These are phyloP conservation scores for Scaptomyza flava DNA, from an alignment of 2,888 invertebrate genomes.

Conservation along the genomic window DNA sequence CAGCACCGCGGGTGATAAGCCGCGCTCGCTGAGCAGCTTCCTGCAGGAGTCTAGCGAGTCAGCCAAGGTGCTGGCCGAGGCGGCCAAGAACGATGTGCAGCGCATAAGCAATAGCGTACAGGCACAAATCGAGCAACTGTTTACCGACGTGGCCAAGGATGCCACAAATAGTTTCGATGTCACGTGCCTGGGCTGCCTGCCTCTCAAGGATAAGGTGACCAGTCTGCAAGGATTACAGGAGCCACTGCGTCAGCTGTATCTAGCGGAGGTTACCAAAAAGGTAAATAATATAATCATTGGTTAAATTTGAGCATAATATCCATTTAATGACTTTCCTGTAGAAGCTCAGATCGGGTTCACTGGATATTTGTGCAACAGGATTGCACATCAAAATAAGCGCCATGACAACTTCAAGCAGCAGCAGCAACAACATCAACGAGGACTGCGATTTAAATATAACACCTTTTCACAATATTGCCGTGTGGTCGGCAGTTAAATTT, in stretches of 20 bases:
- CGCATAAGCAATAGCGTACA: slow-evolving; percentile 90
- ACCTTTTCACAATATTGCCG: slow-evolving; percentile 95
- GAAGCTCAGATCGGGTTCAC: slow-evolving; percentile 79
- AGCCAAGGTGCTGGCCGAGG: slow-evolving; percentile 70
- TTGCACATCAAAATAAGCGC: slow-evolving; percentile 88
- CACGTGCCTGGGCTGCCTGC: slow-evolving; percentile 92
- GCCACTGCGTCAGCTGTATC: slow-evolving; percentile 91
- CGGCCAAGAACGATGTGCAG: slow-evolving; percentile 82
- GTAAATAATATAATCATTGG: slow-evolving; percentile 56
- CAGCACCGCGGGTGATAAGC: slow-evolving; percentile 79
- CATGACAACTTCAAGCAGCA: slow-evolving; percentile 53
- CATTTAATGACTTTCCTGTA: slow-evolving; percentile 37
- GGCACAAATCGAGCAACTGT: slow-evolving; percentile 94
- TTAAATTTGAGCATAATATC: background rate
- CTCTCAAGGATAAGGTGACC: slow-evolving; percentile 91
- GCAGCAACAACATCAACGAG: slow-evolving; percentile 22
- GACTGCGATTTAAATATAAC: slow-evolving; percentile 86
- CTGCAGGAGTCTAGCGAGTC: slow-evolving; percentile 74
- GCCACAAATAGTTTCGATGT: slow-evolving; percentile 89
- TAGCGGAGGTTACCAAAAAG: slow-evolving; percentile 80
- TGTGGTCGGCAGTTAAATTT: slow-evolving; percentile 96
- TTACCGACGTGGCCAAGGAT: slow-evolving; percentile 89
- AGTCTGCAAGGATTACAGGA: slow-evolving; percentile 92
- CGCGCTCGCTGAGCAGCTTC: slow-evolving; percentile 79
- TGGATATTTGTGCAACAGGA: slow-evolving; percentile 86